Evolutionary conservation across 2,888 invertebrate genomes (phyloP), one percentile per base, ranked within the genome.

Genomic region (Xanthorhoe designata): DNA sequence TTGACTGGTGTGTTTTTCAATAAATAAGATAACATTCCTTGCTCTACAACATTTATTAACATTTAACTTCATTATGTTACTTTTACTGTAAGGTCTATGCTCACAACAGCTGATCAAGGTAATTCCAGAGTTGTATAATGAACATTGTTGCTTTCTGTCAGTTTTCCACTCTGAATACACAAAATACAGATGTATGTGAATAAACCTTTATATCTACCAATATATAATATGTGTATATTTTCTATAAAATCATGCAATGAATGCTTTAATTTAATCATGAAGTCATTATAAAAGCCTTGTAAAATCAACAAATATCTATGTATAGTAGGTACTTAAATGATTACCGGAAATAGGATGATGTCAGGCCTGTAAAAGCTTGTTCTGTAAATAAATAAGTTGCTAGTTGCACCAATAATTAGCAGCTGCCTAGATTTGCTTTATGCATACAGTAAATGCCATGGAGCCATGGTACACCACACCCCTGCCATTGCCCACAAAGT

Each of bases 171-270:
- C 38, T 3, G 13, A n/a, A n/a, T n/a, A n/a, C n/a, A 0, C 10
- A 10, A 42, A 13, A 42, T 13, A 10, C 13, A 42, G 13, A 13
- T 42, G 38, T 42, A 13, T 42, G 38, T 42, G 38, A 13, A 13
- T 42, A 42, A 42, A 13, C 38, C 38, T 42, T 13, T 38, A 13
- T 4, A 24, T 24, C 5, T 2, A 13, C 38, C 2, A 42, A 42
- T 42, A 10, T 13, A 42, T n/a, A n/a, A n/a, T n/a, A n/a, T n/a
- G n/a, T 2, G 2, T 24, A 32, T 42, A 5, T 1, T 42, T 13
- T 42, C 38, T 42, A 13, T 42, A 42, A 42, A 42, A 42, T 42
- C 38, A 42, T 42, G 38, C 38, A 42, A 42, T 42, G 38, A 42
- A 42, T 42, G 13, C 38, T 4, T 13, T 13, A 42, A 1, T 38